A percentile compares a stretch with the other conserved stretches of the same genome.
These are phyloP conservation scores for Andrena cerasifolii DNA, from an alignment of 1,140 invertebrate genomes.

Conservation along the genomic window DNA sequence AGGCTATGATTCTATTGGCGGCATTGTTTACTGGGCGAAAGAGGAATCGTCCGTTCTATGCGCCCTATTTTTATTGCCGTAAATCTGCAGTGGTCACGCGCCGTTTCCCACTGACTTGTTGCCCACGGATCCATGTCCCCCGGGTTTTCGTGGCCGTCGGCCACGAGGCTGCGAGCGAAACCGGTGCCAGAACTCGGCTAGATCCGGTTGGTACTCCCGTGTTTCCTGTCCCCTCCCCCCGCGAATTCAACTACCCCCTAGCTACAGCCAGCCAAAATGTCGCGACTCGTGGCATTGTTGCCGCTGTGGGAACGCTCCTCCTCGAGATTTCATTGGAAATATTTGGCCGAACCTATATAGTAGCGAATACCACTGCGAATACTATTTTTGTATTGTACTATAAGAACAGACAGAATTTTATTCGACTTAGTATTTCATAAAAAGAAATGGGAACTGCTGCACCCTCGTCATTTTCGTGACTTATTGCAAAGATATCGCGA, in stretches of 20 bases:
- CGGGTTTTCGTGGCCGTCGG: constrained; percentile 35
- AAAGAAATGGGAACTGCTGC: too few relatives aligned
- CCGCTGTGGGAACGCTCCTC: background rate
- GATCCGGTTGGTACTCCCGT: constrained; percentile 55
- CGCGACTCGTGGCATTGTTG: constrained; percentile 11
- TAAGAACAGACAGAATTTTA: too few relatives aligned
- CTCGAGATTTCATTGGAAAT: too few relatives aligned
- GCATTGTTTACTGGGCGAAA: constrained; percentile 33
- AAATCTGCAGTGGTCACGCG: constrained; percentile 63
- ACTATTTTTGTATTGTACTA: too few relatives aligned
- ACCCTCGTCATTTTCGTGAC: too few relatives aligned
- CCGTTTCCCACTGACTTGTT: constrained; percentile 72
- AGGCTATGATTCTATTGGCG: constrained; percentile 33
- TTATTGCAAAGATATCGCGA: too few relatives aligned
- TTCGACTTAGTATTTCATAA: too few relatives aligned
- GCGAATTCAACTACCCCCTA: background rate
- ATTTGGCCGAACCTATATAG: too few relatives aligned
- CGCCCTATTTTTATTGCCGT: constrained; percentile 61
- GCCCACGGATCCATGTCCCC: constrained; percentile 67
- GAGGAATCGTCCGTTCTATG: constrained; percentile 10
- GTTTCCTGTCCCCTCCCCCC: constrained; percentile 34
- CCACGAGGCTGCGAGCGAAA: constrained; percentile 31
- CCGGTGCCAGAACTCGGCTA: constrained; percentile 52
- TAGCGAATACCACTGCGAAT: too few relatives aligned
- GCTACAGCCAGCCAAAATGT: background rate